phyloP scores from a whole-genome alignment of 23 tunicate genomes.

The Halocynthia aurantium region DNA sequence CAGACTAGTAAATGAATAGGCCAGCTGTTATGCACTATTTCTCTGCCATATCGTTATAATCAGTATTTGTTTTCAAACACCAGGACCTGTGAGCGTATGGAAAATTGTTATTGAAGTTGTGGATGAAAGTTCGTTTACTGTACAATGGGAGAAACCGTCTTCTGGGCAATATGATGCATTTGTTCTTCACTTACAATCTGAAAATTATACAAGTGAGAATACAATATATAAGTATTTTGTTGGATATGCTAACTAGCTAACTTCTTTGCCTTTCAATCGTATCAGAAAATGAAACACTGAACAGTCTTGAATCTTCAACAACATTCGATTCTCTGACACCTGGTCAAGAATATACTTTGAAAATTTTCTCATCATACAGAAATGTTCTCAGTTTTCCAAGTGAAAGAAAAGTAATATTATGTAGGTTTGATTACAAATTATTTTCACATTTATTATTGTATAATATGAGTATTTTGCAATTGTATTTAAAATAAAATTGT shows the following conservation, averaged over 20 bases:
- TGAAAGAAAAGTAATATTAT: not conserved
- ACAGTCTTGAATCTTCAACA: not conserved
- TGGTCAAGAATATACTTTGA: not conserved
- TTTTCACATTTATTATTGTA: not conserved
- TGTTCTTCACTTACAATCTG: not conserved
- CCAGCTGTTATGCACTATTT: not conserved
- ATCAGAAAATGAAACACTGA: not conserved
- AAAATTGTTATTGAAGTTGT: constrained; percentile 11
- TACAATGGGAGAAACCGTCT: constrained; percentile 9
- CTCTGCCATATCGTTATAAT: not conserved
- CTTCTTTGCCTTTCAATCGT: not conserved
- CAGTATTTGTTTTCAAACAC: not conserved
- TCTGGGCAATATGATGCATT: constrained; percentile 5
- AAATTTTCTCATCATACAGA: not conserved
- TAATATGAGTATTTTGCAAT: not conserved
- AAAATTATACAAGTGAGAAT: not conserved
- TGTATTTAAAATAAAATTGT: no score
- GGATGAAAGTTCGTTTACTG: constrained; percentile 4
- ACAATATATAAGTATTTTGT: no score
- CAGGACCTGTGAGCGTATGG: constrained; percentile 10
- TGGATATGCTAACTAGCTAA: not conserved
- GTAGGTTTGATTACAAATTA: not conserved
- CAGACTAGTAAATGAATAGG: not conserved
- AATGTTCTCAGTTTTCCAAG: not conserved
- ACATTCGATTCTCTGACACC: not conserved